These are phyloP conservation scores for Cenopis cana DNA, from an alignment of 2,888 invertebrate species.

Conservation along the genomic window DNA sequence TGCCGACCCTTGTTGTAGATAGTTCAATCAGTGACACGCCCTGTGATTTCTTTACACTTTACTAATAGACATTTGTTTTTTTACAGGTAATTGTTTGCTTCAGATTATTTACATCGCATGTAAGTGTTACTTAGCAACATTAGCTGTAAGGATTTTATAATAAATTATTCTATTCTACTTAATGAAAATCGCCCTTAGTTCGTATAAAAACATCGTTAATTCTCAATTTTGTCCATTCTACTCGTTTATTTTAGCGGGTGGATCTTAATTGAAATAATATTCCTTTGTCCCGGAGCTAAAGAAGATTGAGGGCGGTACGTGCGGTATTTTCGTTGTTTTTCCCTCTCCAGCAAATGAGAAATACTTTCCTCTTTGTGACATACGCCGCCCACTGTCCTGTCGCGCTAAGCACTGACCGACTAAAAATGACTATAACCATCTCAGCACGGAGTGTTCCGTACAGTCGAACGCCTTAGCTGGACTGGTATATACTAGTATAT, in stretches of 20 bases:
- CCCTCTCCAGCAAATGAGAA: conserved; percentile 72
- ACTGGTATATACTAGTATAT: too few species aligned
- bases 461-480: not conserved
- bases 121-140: conserved; percentile 5
- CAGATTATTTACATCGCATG: not conserved
- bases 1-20: too few species aligned
- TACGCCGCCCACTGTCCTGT: conserved; percentile 67
- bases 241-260: conserved; percentile 45
- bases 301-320: conserved; percentile 72
- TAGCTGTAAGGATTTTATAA: too few species aligned
- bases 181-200: not conserved
- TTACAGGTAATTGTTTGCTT: conserved; percentile 3
- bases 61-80: not conserved
- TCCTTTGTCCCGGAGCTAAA: conserved; percentile 72
- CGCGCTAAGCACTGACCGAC: conserved; percentile 59
- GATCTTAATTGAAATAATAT: conserved; percentile 79
- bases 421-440: conserved; percentile 44
- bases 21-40: too few species aligned
- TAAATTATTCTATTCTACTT: too few species aligned
- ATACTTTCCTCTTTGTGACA: conserved; percentile 79
- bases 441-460: conserved; percentile 4
- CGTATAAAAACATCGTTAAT: conserved; percentile 2
- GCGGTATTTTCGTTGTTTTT: conserved; percentile 71
- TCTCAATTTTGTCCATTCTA: not conserved
- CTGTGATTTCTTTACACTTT: not conserved